Base-by-base conservation (phyloP, 2,113 vertebrate species). In the Myiopsitta monachus region DNA sequence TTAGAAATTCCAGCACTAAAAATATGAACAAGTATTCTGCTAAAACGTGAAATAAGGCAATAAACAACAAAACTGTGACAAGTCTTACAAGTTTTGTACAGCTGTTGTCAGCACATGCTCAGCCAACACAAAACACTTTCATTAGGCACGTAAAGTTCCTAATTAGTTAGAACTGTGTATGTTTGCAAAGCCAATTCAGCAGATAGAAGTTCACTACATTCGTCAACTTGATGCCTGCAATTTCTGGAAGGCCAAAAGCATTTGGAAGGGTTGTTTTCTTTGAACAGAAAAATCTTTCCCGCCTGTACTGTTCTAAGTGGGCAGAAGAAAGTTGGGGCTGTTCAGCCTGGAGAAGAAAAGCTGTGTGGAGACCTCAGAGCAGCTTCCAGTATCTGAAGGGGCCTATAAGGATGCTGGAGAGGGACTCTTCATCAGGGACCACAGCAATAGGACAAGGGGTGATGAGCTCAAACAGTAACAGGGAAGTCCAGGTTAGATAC, bases 191-290 rank as follows among this genome's bases (percentile, higher is more conserved):
- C 15, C 30, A 69, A 13, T 52, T 95, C 17, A 67, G 36, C 52
- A 82, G 49, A 38, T 17, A 69, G 19, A 69, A 73, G 24, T 74
- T 88, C 14, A 44, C 41, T 2, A 6, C 0, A 0, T 14, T 59
- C 43, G 44, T 22, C 0, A 0, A 21, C 52, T 49, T 11, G 1
- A 66, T 38, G 49, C 5, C 41, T 18, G 23, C 12, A 10, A 9
- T 46, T 83, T 90, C 49, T 85, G 49, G 6, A 77, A 57, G n/a
- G n/a, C 7, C 41, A 69, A 5, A 61, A 73, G 41, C 12, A 68
- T 39, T 79, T 5, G 39, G 31, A 62, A 76, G 19, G 57, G 13
- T 6, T 88, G 14, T 7, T 44, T 44, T 44, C 51, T 49, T 36
- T 49, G 72, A 87, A 64, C 1, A 8, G 57, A 68, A 79, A 66